Percentiles rank a stretch among this genome's conserved stretches.
Conservation (phyloP, 2,888 invertebrate species). For the Caenorhabditis doughertyi region DNA sequence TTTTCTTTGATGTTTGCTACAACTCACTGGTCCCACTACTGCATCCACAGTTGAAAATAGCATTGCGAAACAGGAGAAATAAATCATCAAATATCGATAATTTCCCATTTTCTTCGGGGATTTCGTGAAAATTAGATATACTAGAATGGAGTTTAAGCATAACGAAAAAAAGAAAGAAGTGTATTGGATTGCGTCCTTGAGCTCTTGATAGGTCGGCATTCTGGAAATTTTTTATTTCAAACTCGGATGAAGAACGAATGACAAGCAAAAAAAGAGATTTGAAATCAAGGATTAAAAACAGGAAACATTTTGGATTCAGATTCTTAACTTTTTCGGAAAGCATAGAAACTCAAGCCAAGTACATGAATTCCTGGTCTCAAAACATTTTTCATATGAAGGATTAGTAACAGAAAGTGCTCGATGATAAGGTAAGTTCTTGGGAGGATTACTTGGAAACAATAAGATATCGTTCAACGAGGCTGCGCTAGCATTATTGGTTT, state of each 20-base stretch:
- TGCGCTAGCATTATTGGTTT: too few species aligned
- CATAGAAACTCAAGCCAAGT: too few species aligned
- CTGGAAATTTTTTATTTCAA: background rate
- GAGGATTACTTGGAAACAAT: too few species aligned
- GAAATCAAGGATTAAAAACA: too few species aligned
- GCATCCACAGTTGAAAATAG: constrained; percentile 42
- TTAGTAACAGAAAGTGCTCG: too few species aligned
- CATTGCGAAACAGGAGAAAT: constrained; percentile 56
- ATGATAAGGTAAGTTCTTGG: too few species aligned
- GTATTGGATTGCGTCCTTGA: constrained; percentile 39
- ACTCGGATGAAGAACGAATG: background rate
- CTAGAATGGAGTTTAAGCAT: constrained; percentile 31
- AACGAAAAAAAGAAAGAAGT: constrained; percentile 31
- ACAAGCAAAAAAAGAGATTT: background rate
- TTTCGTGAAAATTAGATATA: constrained; percentile 50
- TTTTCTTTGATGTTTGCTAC: background rate
- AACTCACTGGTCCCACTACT: constrained; percentile 47
- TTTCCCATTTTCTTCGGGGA: constrained; percentile 58
- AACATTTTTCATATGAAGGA: too few species aligned
- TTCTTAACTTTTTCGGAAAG: too few species aligned
- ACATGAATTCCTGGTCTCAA: too few species aligned
- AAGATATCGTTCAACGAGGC: too few species aligned
- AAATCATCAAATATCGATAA: constrained; percentile 55
- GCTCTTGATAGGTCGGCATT: constrained; percentile 35
- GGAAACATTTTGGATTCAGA: too few species aligned